phyloP scores from a whole-genome alignment of 2,113 vertebrate genomes.

The Tetraodon nigroviridis region DNA sequence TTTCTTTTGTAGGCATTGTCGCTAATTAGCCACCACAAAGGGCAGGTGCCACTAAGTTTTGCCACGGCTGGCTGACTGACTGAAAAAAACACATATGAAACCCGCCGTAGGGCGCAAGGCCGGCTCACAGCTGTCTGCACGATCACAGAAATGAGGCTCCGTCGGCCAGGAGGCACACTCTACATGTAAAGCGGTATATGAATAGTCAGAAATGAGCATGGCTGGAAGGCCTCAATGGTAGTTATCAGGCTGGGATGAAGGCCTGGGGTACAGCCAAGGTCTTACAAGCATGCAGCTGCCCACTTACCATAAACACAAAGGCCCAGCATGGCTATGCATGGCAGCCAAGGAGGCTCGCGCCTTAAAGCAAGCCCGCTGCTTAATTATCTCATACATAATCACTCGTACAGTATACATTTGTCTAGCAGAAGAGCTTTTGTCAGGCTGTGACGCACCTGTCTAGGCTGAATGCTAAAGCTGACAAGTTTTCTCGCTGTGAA shows the following conservation, averaged over 20 bases:
- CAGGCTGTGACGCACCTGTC: slow-evolving; percentile 53
- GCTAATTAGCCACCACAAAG: slow-evolving; percentile 45
- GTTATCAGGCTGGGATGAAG: slow-evolving; percentile 59
- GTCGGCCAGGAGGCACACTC: slow-evolving; percentile 58
- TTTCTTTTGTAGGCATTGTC: slow-evolving; percentile 22
- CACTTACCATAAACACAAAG: slow-evolving; percentile 79
- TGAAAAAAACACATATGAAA: slow-evolving; percentile 55
- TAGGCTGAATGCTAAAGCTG: slow-evolving; percentile 52
- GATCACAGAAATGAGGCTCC: slow-evolving; percentile 59
- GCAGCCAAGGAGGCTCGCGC: slow-evolving; percentile 62
- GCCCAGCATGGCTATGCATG: slow-evolving; percentile 68
- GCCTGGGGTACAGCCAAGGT: slow-evolving; percentile 63
- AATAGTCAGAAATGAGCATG: slow-evolving; percentile 65
- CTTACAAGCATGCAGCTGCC: slow-evolving; percentile 75
- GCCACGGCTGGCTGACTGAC: slow-evolving; percentile 24
- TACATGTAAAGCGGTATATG: slow-evolving; percentile 56
- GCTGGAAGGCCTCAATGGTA: slow-evolving; percentile 57
- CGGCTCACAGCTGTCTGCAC: slow-evolving; percentile 58
- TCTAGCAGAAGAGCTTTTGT: slow-evolving; percentile 57
- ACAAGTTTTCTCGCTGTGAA: slow-evolving; percentile 33
- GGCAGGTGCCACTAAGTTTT: slow-evolving; percentile 50
- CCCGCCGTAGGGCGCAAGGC: slow-evolving; percentile 43
- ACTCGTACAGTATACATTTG: slow-evolving; percentile 61
- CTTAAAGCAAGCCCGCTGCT: slow-evolving; percentile 65
- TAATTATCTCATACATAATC: slow-evolving; percentile 70